phyloP scores from a whole-genome alignment of 2,888 invertebrate species.

The Brenthis daphne region DNA sequence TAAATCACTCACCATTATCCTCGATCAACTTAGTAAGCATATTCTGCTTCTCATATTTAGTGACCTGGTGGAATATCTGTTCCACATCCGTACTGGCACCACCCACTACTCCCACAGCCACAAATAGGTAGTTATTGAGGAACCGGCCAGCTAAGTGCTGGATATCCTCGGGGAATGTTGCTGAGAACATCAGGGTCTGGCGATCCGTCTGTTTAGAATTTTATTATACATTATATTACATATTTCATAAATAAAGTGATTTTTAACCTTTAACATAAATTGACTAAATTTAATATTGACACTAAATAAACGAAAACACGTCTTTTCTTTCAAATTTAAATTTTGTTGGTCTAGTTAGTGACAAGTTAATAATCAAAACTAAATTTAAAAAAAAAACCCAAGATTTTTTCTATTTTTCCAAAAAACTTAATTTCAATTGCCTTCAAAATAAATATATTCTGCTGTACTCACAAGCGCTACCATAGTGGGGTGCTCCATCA shows the following conservation, averaged over 20 bases:
- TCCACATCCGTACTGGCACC: constrained; percentile 95
- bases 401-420: background rate
- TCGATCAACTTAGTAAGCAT: constrained; percentile 87
- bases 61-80: constrained; percentile 88
- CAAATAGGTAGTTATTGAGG: constrained; percentile 90
- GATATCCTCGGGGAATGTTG: constrained; percentile 99
- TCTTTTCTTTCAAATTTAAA: no score
- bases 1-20: constrained; percentile 70
- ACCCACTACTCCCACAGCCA: constrained; percentile 95
- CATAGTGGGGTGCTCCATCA: constrained; percentile 91
- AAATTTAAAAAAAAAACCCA: no score
- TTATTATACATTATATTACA: background rate
- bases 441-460: background rate
- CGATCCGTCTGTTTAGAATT: constrained; percentile 84
- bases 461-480: constrained; percentile 84
- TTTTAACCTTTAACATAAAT: no score
- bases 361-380: no score
- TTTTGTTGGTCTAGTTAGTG: no score
- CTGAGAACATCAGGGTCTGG: constrained; percentile 99
- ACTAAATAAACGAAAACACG: no score
- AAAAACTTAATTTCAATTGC: background rate
- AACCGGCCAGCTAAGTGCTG: constrained; percentile 92
- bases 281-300: no score
- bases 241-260: no score
- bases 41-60: constrained; percentile 87